Evolutionary conservation across 2,888 invertebrate species (phyloP).

Genomic region (Thymelicus sylvestris): DNA sequence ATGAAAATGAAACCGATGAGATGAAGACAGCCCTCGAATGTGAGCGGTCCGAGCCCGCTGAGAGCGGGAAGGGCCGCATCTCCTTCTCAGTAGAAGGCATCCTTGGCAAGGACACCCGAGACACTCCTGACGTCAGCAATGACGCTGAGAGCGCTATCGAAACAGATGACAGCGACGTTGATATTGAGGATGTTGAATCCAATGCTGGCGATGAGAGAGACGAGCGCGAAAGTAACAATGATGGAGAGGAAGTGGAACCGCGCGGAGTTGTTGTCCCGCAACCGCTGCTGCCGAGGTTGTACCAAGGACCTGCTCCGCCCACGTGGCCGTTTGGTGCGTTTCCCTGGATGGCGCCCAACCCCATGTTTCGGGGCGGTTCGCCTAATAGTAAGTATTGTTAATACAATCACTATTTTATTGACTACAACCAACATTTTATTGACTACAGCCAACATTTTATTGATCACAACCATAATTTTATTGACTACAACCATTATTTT

Average conservation of each 20-base stretch:
- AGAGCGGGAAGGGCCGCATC: conserved; percentile 86
- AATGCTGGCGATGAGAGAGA: conserved; percentile 74
- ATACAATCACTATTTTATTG: not conserved
- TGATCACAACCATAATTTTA: not conserved
- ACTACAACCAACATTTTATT: not conserved
- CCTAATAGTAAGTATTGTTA: conserved; percentile 83
- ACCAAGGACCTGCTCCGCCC: conserved; percentile 82
- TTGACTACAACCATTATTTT: too few relatives aligned
- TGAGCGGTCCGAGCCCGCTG: conserved; percentile 79
- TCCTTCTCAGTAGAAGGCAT: conserved; percentile 90
- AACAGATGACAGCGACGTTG: conserved; percentile 79
- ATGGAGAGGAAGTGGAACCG: conserved; percentile 70
- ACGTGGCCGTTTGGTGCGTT: conserved; percentile 87
- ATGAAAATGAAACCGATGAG: conserved; percentile 75
- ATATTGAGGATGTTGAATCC: conserved; percentile 77
- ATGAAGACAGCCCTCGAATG: conserved; percentile 83
- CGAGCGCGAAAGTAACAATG: conserved; percentile 58
- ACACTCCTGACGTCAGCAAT: conserved; percentile 66
- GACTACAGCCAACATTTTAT: not conserved
- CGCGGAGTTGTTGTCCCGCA: conserved; percentile 87
- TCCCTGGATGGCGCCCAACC: conserved; percentile 87
- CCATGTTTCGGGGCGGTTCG: conserved; percentile 84
- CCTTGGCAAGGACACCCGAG: conserved; percentile 72
- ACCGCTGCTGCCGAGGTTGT: conserved; percentile 86
- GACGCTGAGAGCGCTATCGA: conserved; percentile 74